A percentile compares a stretch with the other conserved stretches of the same genome.
Conservation (phyloP, 64 coral and sea anemone genomes). For the Platygyra sinensis region DNA sequence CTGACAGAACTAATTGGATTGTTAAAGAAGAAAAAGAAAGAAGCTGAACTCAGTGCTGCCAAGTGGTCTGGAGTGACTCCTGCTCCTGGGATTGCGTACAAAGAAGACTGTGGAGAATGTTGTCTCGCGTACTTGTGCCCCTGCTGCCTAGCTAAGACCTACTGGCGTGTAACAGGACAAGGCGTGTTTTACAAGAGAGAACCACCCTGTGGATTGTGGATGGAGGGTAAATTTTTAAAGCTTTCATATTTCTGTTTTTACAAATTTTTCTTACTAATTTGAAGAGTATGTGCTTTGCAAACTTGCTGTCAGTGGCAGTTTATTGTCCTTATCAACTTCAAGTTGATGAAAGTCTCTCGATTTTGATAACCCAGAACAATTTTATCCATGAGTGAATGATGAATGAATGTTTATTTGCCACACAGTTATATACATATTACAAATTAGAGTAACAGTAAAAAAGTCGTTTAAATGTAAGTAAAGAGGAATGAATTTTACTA, state of each 20-base stretch:
- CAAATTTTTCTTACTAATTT: neutral
- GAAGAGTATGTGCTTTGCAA: too few species aligned
- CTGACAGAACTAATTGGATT: constrained; percentile 82
- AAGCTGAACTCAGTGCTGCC: constrained; percentile 74
- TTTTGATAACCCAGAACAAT: too few species aligned
- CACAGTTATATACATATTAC: too few species aligned
- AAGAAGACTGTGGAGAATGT: constrained; percentile 92
- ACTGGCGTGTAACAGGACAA: constrained; percentile 95
- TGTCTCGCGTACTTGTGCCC: constrained; percentile 83
- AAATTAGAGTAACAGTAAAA: too few species aligned
- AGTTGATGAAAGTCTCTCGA: too few species aligned
- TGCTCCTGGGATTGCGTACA: constrained; percentile 84
- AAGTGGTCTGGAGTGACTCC: constrained; percentile 90
- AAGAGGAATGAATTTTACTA: too few species aligned
- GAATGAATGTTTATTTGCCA: too few species aligned
- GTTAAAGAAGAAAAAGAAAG: constrained; percentile 96
- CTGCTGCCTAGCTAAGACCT: constrained; percentile 93
- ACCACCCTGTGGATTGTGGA: constrained; percentile 92
- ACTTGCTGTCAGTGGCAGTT: too few species aligned
- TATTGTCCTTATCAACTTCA: too few species aligned
- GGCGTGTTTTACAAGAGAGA: constrained; percentile 97
- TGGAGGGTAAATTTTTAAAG: constrained; percentile 57
- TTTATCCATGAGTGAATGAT: too few species aligned
- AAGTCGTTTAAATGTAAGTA: too few species aligned
- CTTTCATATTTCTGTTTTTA: neutral